These are phyloP conservation scores for Catharus fuscescens DNA, from an alignment of 2,113 vertebrate species.

Conservation along the genomic window DNA sequence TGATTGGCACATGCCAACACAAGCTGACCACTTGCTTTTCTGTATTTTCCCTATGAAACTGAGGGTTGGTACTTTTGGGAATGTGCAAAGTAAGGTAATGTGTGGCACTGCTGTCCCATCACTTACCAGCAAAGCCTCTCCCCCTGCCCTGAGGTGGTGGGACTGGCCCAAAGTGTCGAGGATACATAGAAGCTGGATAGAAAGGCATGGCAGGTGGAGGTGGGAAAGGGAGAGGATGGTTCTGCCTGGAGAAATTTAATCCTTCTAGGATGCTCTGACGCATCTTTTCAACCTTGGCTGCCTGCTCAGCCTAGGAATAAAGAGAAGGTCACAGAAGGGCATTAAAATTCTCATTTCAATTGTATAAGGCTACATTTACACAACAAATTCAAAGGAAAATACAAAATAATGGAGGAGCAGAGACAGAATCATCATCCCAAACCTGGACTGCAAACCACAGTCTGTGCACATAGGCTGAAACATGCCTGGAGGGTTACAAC, in stretches of 20 bases:
- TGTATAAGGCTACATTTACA: not conserved
- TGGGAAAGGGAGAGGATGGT: slow-evolving; percentile 86
- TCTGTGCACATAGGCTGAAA: not conserved
- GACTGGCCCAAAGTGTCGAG: slow-evolving; percentile 85
- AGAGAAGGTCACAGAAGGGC: slow-evolving; percentile 14
- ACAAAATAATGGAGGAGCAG: not conserved
- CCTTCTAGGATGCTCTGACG: slow-evolving; percentile 95
- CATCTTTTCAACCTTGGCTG: slow-evolving; percentile 94
- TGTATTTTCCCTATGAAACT: not conserved
- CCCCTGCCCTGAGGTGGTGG: slow-evolving; percentile 86
- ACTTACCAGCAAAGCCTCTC: slow-evolving; percentile 88
- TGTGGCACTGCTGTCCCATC: accelerated
- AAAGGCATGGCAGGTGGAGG: slow-evolving; percentile 91
- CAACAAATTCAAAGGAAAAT: not conserved
- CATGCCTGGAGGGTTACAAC: not conserved
- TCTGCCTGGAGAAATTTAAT: slow-evolving; percentile 89
- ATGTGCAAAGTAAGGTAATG: not conserved
- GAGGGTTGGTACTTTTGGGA: not conserved
- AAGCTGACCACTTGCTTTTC: not conserved
- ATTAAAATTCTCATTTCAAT: not conserved
- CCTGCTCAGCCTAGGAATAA: slow-evolving; percentile 86
- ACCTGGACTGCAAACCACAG: not conserved
- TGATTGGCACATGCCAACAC: not conserved
- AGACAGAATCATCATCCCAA: not conserved
- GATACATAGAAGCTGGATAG: slow-evolving; percentile 86